These are phyloP conservation scores for Kryptopterus vitreolus DNA, from an alignment of 2,797 vertebrate species.

Conservation along the genomic window DNA sequence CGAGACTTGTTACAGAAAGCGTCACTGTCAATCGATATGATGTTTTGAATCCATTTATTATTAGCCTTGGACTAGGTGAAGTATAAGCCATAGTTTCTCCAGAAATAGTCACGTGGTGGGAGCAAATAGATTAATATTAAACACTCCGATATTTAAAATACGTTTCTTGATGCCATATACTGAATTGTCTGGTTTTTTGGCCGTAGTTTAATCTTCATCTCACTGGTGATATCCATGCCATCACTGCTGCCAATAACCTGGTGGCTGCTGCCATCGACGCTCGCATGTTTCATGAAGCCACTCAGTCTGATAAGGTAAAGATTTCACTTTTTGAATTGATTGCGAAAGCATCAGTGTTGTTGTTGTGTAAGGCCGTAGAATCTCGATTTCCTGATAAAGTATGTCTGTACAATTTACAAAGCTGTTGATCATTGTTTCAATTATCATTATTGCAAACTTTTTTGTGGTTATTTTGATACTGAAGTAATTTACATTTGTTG, in stretches of 20 bases:
- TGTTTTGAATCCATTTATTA: neutral
- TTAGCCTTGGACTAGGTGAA: neutral
- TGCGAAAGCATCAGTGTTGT: neutral
- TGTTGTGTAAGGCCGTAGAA: neutral
- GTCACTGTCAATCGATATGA: neutral
- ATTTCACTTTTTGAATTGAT: neutral
- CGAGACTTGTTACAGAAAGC: neutral
- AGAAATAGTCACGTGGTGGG: neutral
- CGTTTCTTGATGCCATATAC: too few relatives aligned
- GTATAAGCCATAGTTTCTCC: neutral
- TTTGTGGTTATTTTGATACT: neutral
- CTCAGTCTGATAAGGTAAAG: constrained; percentile 90
- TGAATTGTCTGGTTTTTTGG: neutral
- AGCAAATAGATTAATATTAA: neutral
- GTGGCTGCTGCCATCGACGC: constrained; percentile 93
- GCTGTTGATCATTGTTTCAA: neutral
- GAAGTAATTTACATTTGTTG: neutral
- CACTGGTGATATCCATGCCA: constrained; percentile 97
- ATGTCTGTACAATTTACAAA: neutral
- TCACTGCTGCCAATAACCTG: constrained; percentile 96
- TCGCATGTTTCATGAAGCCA: constrained; percentile 93
- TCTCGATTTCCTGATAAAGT: neutral
- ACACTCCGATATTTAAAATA: neutral
- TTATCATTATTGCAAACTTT: neutral
- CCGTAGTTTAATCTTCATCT: constrained; percentile 98